A percentile compares a stretch with the other conserved stretches of the same genome.
These are phyloP conservation scores for Oreortyx pictus DNA, from an alignment of 2,797 vertebrate genomes.

Conservation along the genomic window DNA sequence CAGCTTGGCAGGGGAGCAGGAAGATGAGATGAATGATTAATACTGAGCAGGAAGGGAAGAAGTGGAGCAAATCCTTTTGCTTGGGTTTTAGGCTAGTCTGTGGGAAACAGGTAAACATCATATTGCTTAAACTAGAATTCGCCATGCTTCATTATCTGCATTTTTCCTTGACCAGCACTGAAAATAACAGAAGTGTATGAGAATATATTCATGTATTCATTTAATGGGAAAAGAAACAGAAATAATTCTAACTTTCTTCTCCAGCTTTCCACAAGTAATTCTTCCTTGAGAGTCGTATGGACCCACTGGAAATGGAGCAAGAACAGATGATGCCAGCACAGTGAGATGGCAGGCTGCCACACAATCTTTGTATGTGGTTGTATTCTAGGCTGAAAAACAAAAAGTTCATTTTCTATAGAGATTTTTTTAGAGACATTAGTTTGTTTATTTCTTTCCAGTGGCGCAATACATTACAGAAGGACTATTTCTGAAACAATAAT, in stretches of 20 bases:
- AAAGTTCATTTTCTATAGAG: background rate
- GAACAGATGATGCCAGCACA: background rate
- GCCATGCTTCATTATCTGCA: background rate
- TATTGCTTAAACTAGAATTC: background rate
- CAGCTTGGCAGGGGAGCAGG: background rate
- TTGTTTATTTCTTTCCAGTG: background rate
- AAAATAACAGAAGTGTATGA: background rate
- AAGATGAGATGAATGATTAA: background rate
- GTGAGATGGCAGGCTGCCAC: background rate
- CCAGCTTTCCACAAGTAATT: background rate
- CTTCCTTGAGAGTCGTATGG: background rate
- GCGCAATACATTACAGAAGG: background rate
- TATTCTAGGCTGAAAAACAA: background rate
- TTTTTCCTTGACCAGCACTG: background rate
- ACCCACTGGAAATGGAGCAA: background rate
- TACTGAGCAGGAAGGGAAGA: background rate
- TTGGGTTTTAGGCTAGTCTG: background rate
- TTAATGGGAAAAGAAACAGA: background rate
- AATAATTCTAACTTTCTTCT: background rate
- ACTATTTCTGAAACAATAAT: background rate
- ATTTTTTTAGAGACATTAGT: background rate
- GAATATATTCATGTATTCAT: background rate
- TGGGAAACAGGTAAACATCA: background rate
- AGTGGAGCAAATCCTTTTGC: slow-evolving; percentile 1
- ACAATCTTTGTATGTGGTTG: background rate